Base-by-base conservation (phyloP, 2,113 vertebrate genomes). In the Protomyctophum bolini region DNA sequence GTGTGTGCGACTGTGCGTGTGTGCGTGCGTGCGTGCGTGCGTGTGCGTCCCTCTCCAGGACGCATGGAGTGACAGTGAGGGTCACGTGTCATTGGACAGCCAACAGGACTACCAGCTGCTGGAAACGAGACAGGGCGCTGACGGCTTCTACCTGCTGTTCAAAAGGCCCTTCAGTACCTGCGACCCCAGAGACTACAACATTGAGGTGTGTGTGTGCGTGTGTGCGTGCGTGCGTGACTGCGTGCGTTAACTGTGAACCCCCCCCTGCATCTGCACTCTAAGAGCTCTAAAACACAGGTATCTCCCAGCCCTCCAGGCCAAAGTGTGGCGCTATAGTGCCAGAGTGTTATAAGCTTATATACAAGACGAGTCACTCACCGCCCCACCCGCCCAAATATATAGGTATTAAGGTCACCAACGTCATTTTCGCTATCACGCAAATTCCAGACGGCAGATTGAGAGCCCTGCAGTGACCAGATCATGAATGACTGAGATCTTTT, bases 71-170 rank as follows among this genome's bases (percentile, higher is more conserved):
- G 95, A 98, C 57, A 80, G 76, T 11, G 45, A 92, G 6, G 96
- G 95, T 0, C 91, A 73, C 12, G 80, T 99, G 49, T 94, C 94
- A 11, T 75, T 95, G 87, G 97, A 99, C 57, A 55, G 81, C 0
- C 96, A 97, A 73, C 97, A 99, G 82, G 94, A 98, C 80, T 99
- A 97, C 66, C 92, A 98, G 89, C 91, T 99, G 69, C 83, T 98
- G 0, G 77, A 80, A 57, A 91, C 93, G 0, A 87, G 80, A 66
- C 84, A 87, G 65, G 91, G 90, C 3, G 47, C 90, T 0, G 87
- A 94, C 0, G 95, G 96, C 1, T 92, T 96, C 77, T 87, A 88
- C 74, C 87, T 98, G 63, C 90, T 97, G 73, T 97, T 98, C 88
- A 95, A 90, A 83, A 95, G 97, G 81, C 76, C 94, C 0, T 97